These are phyloP conservation scores for Protaetia brevitarsis DNA, from an alignment of 1,140 invertebrate species.

Conservation along the genomic window DNA sequence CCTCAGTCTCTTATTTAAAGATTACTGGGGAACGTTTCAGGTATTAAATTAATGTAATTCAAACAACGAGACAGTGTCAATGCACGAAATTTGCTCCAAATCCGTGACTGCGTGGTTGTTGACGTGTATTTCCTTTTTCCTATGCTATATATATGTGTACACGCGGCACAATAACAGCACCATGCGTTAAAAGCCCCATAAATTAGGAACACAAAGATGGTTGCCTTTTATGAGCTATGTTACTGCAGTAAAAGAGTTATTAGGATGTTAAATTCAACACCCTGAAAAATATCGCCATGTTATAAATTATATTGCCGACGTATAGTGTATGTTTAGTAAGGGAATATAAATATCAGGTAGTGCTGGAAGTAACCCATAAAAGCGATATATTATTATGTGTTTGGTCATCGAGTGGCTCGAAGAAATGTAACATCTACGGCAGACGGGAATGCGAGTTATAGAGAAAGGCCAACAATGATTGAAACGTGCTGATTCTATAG, in stretches of 20 bases:
- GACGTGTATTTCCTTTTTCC: background rate
- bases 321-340: conserved; percentile 19
- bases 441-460: no score
- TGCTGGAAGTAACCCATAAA: conserved; percentile 16
- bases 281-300: conserved; percentile 26
- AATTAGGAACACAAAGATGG: conserved; percentile 33
- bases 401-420: no score
- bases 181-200: conserved; percentile 33
- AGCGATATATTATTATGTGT: conserved; percentile 17
- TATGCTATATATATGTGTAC: no score
- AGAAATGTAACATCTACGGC: no score
- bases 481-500: no score
- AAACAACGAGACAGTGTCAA: no score
- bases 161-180: conserved; percentile 19
- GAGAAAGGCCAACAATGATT: no score
- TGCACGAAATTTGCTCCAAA: no score
- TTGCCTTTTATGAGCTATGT: conserved; percentile 28
- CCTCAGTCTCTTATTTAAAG: no score
- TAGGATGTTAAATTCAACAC: conserved; percentile 33
- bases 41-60: no score
- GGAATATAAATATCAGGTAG: conserved; percentile 17
- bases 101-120: no score
- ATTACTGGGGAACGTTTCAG: no score
- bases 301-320: conserved; percentile 20
- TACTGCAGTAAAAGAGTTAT: conserved; percentile 31